Conservation (phyloP, 2,113 vertebrate genomes). For the Riparia riparia region DNA sequence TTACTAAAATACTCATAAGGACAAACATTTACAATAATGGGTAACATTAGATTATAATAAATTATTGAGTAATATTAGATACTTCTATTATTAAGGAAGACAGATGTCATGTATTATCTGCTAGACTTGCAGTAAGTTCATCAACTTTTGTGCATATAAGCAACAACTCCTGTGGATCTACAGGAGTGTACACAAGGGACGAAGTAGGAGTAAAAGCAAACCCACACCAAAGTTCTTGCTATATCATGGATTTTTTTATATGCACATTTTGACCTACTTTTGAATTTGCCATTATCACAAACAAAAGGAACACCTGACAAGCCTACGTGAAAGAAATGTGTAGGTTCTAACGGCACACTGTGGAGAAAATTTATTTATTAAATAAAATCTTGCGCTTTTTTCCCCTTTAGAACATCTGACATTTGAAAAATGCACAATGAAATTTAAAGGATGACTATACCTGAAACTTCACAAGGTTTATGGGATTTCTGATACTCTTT, state of each 20-base stretch:
- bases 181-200: neutral
- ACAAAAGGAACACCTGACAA: neutral
- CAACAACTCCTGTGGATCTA: neutral
- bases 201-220: neutral
- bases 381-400: neutral
- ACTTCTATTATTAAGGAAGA: neutral
- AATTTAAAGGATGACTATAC: constrained; percentile 73
- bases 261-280: neutral
- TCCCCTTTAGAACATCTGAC: neutral
- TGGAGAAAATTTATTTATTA: neutral
- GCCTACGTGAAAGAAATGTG: neutral
- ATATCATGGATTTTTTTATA: neutral
- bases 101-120: neutral
- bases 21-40: neutral
- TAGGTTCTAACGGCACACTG: neutral
- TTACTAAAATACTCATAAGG: neutral
- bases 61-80: neutral
- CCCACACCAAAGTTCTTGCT: neutral
- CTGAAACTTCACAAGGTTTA: constrained; percentile 85
- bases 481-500: constrained; percentile 42
- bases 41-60: neutral
- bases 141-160: neutral
- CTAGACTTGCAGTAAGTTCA: neutral
- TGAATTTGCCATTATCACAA: neutral
- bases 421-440: neutral